Evolutionary conservation across 2,888 invertebrate genomes (phyloP), one percentile per base, ranked within the genome.

Genomic region (Clostera curtula): DNA sequence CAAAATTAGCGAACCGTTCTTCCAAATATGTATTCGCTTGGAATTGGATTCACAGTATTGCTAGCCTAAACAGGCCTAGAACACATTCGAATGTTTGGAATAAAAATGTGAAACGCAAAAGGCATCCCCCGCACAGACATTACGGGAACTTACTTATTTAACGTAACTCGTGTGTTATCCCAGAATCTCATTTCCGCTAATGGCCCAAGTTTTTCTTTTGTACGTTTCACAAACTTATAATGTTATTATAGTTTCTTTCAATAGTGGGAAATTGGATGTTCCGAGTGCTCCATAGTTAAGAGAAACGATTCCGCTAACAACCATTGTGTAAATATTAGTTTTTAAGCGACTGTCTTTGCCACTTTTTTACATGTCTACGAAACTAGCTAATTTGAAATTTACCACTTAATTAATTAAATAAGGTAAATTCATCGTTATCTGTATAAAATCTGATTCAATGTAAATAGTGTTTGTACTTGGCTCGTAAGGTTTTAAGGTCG

Each of bases 311-410:
- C n/a, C n/a, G n/a, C n/a, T n/a, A n/a, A n/a, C n/a, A n/a, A n/a
- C 60, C 66, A 61, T 63, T n/a, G n/a, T 80, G 80, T 82, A 80
- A 45, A 82, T 82, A 82, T 47, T 80, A 79, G 67, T 34, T 20
- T 42, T 51, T 80, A 80, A 80, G 79, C 56, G 74, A 76, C 74
- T 75, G 58, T 73, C 71, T 79, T 79, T 77, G 76, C 76, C 77
- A 80, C 80, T 80, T 82, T 82, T 82, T 77, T 82, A 82, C 72
- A 71, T 70, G 74, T 77, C 73, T 77, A 74, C 59, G 63, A 69
- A 66, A 59, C 53, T 67, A 62, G 62, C 49, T 51, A 51, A 51
- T 49, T n/a, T n/a, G n/a, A 54, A 53, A 52, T 51, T 46, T 44
- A 61, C 52, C 43, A 46, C 46, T 43, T 53, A 41, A 43, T 39